phyloP scores from a whole-genome alignment of 2,797 vertebrate species.

The Sebastes matsubarae region DNA sequence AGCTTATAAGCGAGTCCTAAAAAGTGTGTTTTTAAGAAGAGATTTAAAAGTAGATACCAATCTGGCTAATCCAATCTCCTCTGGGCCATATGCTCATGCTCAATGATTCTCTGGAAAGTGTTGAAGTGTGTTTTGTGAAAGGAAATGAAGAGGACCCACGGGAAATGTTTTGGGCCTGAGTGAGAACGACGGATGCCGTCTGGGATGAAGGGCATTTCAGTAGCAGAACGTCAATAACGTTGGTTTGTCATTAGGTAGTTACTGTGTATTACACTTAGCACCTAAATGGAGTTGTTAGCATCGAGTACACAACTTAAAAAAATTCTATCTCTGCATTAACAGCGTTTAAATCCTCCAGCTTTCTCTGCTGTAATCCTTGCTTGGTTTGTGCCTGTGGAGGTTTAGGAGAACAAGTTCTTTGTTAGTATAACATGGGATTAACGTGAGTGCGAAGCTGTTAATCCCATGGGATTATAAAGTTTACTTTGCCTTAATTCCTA shows the following conservation, averaged over 20 bases:
- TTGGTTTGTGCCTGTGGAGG: slow-evolving; percentile 54
- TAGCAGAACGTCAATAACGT: slow-evolving; percentile 32
- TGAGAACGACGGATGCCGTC: not conserved
- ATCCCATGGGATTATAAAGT: slow-evolving; percentile 59
- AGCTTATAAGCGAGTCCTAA: not conserved
- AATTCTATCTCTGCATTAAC: slow-evolving; percentile 38
- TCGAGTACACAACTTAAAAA: slow-evolving; percentile 53
- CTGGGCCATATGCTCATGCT: slow-evolving; percentile 13
- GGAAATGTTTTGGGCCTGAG: slow-evolving; percentile 26
- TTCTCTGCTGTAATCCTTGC: slow-evolving; percentile 64
- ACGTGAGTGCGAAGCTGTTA: slow-evolving; percentile 52
- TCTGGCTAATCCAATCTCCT: slow-evolving; percentile 10
- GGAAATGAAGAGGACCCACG: slow-evolving; percentile 25
- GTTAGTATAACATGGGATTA: slow-evolving; percentile 69
- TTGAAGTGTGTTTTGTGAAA: slow-evolving; percentile 18
- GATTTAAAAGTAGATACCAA: slow-evolving; percentile 10
- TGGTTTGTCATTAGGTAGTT: slow-evolving; percentile 18
- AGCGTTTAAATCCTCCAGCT: slow-evolving; percentile 33
- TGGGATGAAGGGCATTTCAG: slow-evolving; percentile 2
- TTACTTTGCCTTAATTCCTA: slow-evolving; percentile 42
- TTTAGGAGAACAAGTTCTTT: slow-evolving; percentile 50
- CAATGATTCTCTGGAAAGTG: slow-evolving; percentile 17
- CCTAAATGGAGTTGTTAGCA: slow-evolving; percentile 21
- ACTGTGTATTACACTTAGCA: not conserved
- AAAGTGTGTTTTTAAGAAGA: not conserved